A percentile compares a stretch with the other conserved stretches of the same genome.
Conservation (phyloP, 2,888 invertebrate genomes). For the Salpingus planirostris region DNA sequence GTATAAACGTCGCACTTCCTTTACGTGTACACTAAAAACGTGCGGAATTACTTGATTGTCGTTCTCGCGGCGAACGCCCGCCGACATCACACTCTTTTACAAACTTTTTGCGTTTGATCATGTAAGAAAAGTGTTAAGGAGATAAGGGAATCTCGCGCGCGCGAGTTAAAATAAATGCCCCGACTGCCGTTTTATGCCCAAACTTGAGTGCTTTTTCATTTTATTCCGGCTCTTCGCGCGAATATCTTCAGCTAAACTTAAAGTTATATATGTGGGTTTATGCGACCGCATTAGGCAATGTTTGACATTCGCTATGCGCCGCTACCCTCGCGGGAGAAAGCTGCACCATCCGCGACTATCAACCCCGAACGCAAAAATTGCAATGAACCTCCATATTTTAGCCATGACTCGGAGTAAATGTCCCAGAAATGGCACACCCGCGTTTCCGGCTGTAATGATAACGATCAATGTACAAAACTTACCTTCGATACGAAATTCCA, state of each 20-base stretch:
- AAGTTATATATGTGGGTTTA: background rate
- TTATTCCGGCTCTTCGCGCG: no score
- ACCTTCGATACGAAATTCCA: no score
- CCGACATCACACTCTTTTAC: background rate
- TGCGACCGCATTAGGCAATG: background rate
- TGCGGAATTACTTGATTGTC: slow-evolving; percentile 8
- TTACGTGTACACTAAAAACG: slow-evolving; percentile 6
- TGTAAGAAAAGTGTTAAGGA: slow-evolving; percentile 13
- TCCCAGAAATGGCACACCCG: no score
- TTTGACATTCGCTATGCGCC: slow-evolving; percentile 1
- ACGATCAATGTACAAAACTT: no score
- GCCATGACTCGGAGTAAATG: no score
- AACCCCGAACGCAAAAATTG: no score
- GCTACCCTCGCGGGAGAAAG: no score
- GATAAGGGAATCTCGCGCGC: slow-evolving; percentile 12
- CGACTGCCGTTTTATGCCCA: background rate
- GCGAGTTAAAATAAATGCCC: slow-evolving; percentile 5
- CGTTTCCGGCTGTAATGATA: no score
- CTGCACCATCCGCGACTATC: no score
- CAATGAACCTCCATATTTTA: no score
- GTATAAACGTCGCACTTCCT: background rate
- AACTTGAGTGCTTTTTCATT: slow-evolving; percentile 2
- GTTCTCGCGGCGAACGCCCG: background rate
- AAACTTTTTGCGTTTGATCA: slow-evolving; percentile 11
- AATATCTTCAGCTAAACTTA: background rate